Percentiles rank a stretch among this genome's conserved stretches.
phyloP scores from a whole-genome alignment of 2,797 vertebrate genomes.

The Syngnathus acus region DNA sequence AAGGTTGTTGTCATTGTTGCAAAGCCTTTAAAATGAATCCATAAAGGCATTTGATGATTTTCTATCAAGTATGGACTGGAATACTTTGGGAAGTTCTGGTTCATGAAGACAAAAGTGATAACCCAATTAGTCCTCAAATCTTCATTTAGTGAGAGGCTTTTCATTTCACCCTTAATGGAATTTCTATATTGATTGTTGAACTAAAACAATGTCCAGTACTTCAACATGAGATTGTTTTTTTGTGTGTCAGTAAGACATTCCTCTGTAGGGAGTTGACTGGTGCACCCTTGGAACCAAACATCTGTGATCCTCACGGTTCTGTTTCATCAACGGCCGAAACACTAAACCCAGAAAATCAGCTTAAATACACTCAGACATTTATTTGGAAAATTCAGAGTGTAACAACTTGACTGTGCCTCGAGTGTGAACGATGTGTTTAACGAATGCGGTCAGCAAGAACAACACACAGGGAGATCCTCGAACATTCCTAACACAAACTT shows the following conservation, averaged over 20 bases:
- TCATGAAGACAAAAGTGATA: not conserved
- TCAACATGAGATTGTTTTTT: constrained; percentile 46
- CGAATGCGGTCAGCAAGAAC: constrained; percentile 50
- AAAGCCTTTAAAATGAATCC: too few relatives aligned
- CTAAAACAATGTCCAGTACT: constrained; percentile 47
- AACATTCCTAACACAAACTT: constrained; percentile 39
- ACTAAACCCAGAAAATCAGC: constrained; percentile 60
- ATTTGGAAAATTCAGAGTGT: constrained; percentile 54
- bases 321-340: constrained; percentile 55
- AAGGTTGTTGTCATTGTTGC: too few relatives aligned
- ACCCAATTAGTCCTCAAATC: not conserved
- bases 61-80: too few relatives aligned
- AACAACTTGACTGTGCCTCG: constrained; percentile 41
- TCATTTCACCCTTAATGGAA: constrained; percentile 46
- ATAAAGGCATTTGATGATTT: too few relatives aligned
- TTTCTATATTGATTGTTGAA: constrained; percentile 46
- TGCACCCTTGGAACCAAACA: constrained; percentile 49
- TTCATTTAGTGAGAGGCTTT: constrained; percentile 12
- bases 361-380: constrained; percentile 55
- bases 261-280: constrained; percentile 60
- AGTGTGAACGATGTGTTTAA: constrained; percentile 57
- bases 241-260: constrained; percentile 54
- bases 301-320: constrained; percentile 52
- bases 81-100: too few relatives aligned
- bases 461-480: constrained; percentile 35